phyloP scores from a whole-genome alignment of 2,888 invertebrate genomes.

The Hirtodrosophila trivittata region DNA sequence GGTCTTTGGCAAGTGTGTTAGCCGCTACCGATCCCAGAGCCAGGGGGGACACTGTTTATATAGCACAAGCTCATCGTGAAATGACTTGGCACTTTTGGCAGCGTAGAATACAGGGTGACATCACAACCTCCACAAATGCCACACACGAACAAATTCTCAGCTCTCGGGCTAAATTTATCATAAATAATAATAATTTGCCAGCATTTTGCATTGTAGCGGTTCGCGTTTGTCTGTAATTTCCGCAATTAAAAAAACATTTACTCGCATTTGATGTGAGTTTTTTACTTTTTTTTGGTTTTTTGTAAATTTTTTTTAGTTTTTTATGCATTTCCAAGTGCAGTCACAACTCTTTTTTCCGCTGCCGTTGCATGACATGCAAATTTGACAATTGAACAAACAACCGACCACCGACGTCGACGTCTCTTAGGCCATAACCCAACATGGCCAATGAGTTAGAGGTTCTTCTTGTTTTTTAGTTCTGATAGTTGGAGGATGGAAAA shows the following conservation, averaged over 20 bases:
- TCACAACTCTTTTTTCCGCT: constrained; percentile 22
- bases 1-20: constrained; percentile 55
- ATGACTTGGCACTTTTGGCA: constrained; percentile 68
- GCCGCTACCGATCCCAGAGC: constrained; percentile 17
- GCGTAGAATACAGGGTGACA: constrained; percentile 65
- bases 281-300: constrained; percentile 16
- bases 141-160: constrained; percentile 76
- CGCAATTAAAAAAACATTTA: constrained; percentile 84
- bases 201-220: constrained; percentile 59
- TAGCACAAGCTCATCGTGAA: constrained; percentile 62
- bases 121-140: constrained; percentile 66
- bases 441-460: constrained; percentile 22
- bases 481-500: no score
- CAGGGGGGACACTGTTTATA: constrained; percentile 48
- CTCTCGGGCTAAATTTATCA: constrained; percentile 56
- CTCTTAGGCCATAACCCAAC: constrained; percentile 12
- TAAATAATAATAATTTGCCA: constrained; percentile 76
- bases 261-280: constrained; percentile 68
- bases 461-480: no score
- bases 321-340: constrained; percentile 35
- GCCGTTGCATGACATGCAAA: constrained; percentile 64
- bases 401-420: constrained; percentile 51
- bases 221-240: constrained; percentile 80
- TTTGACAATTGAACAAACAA: constrained; percentile 40
- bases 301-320: constrained; percentile 3